Base-by-base conservation (phyloP, 2,113 vertebrate species). In the Grus americana region DNA sequence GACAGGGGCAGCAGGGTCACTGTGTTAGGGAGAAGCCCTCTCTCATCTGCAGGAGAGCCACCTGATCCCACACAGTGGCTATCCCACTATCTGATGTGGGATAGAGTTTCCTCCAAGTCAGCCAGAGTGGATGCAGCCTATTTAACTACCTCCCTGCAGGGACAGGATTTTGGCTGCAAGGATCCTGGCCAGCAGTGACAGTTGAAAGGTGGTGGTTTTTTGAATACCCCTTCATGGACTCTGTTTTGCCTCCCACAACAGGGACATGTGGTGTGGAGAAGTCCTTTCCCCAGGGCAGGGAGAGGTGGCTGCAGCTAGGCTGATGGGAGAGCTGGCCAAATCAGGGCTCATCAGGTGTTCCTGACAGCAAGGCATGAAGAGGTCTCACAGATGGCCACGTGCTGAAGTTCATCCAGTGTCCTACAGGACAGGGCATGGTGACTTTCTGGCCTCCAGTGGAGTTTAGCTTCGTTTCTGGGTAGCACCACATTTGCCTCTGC, bases 121-220 rank as follows among this genome's bases (percentile, higher is more conserved):
- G 68, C 61, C 3, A 1, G 68, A 54, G 57, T 82, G 52, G 52
- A 70, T 94, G 54, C 1, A 24, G 71, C 58, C 47, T 90, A 22
- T 94, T 92, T 94, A 84, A 67, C 72, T 52, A 65, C 58, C 40
- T 96, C 49, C 66, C 67, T 79, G 40, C 66, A 76, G 78, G n/a
- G 74, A 68, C 15, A 38, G 78, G 62, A 20, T 90, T 94, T 91
- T 88, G 92, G 34, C 72, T 86, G 62, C 54, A 59, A 59, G 40
- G 59, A 52, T 91, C 44, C 5, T 65, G 40, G 59, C 73, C 70
- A 81, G 57, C 4, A 34, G 54, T 0, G 2, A 49, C 17, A 54
- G 3, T 44, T 65, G 58, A 18, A 61, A 79, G 21, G 12, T 50
- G 50, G 15, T 79, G 14, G 0, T 10, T 36, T 74, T 78, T 54